phyloP scores from a whole-genome alignment of 1,140 invertebrate species.

The Eciton burchellii region DNA sequence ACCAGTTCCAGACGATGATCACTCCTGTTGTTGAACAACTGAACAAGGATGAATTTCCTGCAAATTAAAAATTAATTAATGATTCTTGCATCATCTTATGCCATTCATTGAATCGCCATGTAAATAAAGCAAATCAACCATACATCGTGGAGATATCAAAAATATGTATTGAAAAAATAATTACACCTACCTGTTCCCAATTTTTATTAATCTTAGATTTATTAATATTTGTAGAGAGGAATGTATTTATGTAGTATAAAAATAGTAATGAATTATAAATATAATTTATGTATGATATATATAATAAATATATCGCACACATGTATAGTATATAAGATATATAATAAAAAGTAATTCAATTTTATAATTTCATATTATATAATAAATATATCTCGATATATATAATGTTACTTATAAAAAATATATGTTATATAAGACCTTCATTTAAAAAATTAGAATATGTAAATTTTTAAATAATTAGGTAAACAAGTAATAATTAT shows the following conservation, averaged over 20 bases:
- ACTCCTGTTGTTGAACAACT: neutral
- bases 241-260: neutral
- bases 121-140: conserved; percentile 26
- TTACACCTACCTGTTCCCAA: neutral
- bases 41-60: neutral
- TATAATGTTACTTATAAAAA: too few relatives aligned
- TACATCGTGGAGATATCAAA: neutral
- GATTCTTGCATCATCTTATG: neutral
- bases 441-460: too few relatives aligned
- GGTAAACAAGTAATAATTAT: too few relatives aligned
- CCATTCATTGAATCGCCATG: neutral
- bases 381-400: too few relatives aligned
- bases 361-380: too few relatives aligned
- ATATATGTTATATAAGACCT: too few relatives aligned
- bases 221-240: neutral
- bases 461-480: too few relatives aligned
- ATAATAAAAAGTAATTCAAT: too few relatives aligned
- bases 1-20: neutral
- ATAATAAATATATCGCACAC: too few relatives aligned
- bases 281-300: neutral
- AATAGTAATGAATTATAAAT: neutral
- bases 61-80: conserved; percentile 32
- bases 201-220: conserved; percentile 5
- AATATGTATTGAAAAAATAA: conserved; percentile 18
- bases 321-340: too few relatives aligned